A percentile compares a stretch with the other conserved stretches of the same genome.
Conservation (phyloP, 2,888 invertebrate species). For the Eudemis profundana region DNA sequence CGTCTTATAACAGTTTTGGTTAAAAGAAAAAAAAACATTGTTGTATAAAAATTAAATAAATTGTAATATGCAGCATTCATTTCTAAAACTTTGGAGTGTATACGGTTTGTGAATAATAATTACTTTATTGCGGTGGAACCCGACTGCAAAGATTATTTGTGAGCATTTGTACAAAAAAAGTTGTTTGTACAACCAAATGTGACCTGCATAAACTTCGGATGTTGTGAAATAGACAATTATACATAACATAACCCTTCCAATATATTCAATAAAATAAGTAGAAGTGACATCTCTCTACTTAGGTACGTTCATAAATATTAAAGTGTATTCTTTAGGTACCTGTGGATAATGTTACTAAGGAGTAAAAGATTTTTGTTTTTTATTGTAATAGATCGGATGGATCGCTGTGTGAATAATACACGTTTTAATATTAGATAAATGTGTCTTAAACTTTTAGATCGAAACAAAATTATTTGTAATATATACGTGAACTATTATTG, state of each 20-base stretch:
- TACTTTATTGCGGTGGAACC: too few relatives aligned
- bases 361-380: conserved; percentile 20
- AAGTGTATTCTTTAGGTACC: conserved; percentile 3
- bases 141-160: too few relatives aligned
- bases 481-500: conserved; percentile 30
- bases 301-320: conserved; percentile 3
- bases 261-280: neutral
- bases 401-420: conserved; percentile 30
- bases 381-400: conserved; percentile 34
- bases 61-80: too few relatives aligned
- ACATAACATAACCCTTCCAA: neutral
- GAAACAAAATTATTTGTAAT: conserved; percentile 35
- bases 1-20: too few relatives aligned
- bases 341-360: conserved; percentile 24
- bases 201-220: neutral
- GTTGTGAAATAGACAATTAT: conserved; percentile 31
- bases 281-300: neutral
- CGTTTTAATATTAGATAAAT: conserved; percentile 40
- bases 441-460: conserved; percentile 42
- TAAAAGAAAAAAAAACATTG: too few relatives aligned
- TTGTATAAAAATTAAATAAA: too few relatives aligned
- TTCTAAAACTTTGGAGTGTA: too few relatives aligned
- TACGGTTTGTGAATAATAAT: too few relatives aligned
- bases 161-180: too few relatives aligned
- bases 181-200: neutral